A percentile compares a stretch with the other conserved stretches of the same genome.
These are phyloP conservation scores for Chionis minor DNA, from an alignment of 2,113 vertebrate species.

Conservation along the genomic window DNA sequence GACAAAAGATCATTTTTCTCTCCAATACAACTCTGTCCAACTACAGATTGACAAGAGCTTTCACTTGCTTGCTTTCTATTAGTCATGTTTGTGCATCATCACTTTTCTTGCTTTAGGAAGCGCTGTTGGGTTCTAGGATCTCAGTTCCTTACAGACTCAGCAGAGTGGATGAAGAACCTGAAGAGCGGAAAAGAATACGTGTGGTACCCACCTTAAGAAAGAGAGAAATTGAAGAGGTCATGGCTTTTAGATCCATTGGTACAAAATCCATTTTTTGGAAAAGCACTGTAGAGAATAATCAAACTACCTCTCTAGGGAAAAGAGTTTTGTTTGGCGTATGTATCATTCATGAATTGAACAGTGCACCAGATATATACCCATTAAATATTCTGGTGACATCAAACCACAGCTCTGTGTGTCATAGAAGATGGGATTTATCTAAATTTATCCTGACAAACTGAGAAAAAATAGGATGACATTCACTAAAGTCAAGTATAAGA, in stretches of 20 bases:
- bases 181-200: background rate
- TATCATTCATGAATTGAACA: background rate
- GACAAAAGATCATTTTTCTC: background rate
- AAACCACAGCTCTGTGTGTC: background rate
- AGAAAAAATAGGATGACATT: background rate
- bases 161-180: background rate
- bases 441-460: background rate
- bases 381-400: background rate
- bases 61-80: background rate
- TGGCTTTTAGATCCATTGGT: background rate
- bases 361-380: background rate
- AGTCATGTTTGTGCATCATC: background rate
- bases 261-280: background rate
- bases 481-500: background rate
- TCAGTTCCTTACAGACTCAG: background rate
- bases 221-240: background rate
- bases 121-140: background rate
- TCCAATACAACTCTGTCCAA: background rate
- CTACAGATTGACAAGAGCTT: background rate
- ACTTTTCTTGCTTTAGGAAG: background rate
- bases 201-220: background rate
- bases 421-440: background rate
- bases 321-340: background rate
- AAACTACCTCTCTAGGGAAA: background rate
- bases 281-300: background rate